Percentiles rank a stretch among this genome's conserved stretches.
Evolutionary conservation across 2,797 vertebrate species (phyloP).

Genomic region (Chaetophractus vellerosus): DNA sequence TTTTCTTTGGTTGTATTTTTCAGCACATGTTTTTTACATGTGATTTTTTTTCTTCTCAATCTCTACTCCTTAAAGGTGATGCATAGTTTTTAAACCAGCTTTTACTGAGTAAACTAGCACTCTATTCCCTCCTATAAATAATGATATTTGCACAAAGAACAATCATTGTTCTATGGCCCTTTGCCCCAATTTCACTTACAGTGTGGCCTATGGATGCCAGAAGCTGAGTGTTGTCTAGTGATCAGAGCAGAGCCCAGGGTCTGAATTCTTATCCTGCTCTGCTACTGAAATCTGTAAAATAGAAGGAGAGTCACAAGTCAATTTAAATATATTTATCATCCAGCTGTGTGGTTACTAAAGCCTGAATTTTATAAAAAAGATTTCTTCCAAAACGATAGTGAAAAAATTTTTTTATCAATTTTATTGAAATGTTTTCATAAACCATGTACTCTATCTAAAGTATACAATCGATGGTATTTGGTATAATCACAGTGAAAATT

Average conservation of each 20-base stretch:
- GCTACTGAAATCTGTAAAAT: conserved; percentile 17
- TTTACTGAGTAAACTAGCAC: conserved; percentile 6
- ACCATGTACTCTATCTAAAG: too few species aligned
- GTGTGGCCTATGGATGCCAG: background rate
- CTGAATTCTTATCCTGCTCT: background rate
- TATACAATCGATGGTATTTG: too few species aligned
- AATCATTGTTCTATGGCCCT: background rate
- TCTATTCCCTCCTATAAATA: conserved; percentile 3
- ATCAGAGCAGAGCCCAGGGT: background rate
- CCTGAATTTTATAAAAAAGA: conserved; percentile 44
- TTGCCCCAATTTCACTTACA: conserved; percentile 11
- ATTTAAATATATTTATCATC: background rate
- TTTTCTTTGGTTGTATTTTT: too few species aligned
- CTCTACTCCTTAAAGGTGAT: conserved; percentile 43
- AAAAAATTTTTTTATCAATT: background rate
- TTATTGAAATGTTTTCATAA: too few species aligned
- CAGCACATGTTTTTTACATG: background rate
- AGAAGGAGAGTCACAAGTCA: background rate
- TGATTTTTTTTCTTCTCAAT: background rate
- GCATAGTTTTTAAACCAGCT: background rate
- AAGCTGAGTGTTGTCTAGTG: background rate
- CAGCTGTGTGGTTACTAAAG: conserved; percentile 10
- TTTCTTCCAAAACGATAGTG: conserved; percentile 24
- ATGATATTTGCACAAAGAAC: conserved; percentile 42
- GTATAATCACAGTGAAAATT: background rate